Percentiles rank a stretch among this genome's conserved stretches.
These are phyloP conservation scores for Melipona bicolor DNA, from an alignment of 2,888 invertebrate genomes.

Conservation along the genomic window DNA sequence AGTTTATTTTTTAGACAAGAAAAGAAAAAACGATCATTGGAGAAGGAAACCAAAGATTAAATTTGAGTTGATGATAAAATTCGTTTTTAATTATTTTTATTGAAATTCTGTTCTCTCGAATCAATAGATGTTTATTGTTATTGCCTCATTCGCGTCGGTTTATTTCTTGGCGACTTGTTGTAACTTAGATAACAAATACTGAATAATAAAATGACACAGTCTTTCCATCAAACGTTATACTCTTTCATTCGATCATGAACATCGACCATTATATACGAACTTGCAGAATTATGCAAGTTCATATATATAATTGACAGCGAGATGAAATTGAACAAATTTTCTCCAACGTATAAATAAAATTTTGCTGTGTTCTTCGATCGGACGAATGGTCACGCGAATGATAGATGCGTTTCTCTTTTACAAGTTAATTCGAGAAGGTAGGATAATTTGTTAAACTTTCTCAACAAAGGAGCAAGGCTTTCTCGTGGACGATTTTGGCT, in stretches of 20 bases:
- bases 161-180: too few relatives aligned
- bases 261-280: too few relatives aligned
- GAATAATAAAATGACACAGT: background rate
- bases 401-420: conserved; percentile 2
- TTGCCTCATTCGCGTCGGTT: too few relatives aligned
- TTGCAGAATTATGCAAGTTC: background rate
- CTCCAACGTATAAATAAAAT: background rate
- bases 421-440: background rate
- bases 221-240: background rate
- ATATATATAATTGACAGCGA: background rate
- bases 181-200: background rate
- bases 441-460: background rate
- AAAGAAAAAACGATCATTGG: too few relatives aligned
- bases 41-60: too few relatives aligned
- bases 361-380: background rate
- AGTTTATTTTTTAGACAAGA: too few relatives aligned
- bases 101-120: too few relatives aligned
- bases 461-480: background rate
- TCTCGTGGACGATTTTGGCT: background rate
- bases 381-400: background rate
- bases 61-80: too few relatives aligned
- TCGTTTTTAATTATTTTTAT: too few relatives aligned
- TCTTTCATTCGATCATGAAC: background rate
- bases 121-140: too few relatives aligned
- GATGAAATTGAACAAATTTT: background rate